phyloP scores from a whole-genome alignment of 1,140 invertebrate species.

The Aethina tumida region DNA sequence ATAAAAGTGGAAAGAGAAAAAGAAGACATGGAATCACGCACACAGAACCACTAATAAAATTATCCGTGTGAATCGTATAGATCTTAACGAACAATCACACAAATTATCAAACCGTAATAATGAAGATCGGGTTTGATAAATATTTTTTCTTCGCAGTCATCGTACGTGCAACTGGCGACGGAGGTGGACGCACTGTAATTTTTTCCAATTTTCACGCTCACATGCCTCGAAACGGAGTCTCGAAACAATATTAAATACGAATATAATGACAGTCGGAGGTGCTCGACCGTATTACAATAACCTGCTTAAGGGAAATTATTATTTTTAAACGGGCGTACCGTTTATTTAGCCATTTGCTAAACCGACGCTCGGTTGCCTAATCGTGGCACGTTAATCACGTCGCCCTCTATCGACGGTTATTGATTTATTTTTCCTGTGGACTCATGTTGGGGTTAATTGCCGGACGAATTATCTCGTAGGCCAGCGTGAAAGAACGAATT shows the following conservation, averaged over 20 bases:
- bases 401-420: no score
- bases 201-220: conserved; percentile 18
- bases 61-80: conserved; percentile 7
- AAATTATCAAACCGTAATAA: no score
- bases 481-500: no score
- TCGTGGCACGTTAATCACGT: no score
- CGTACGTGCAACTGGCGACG: conserved; percentile 13
- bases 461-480: no score
- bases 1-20: no score
- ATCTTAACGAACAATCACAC: no score
- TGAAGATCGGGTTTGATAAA: no score
- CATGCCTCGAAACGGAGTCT: conserved; percentile 19
- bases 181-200: conserved; percentile 18
- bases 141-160: no score
- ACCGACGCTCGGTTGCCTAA: conserved; percentile 3
- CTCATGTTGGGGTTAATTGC: no score
- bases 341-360: conserved; percentile 8
- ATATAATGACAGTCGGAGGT: conserved; percentile 25
- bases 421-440: no score
- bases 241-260: conserved; percentile 28
- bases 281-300: conserved; percentile 23
- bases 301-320: conserved; percentile 12
- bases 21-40: no score
- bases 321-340: conserved; percentile 8
- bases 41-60: background rate